Evolutionary conservation across 2,113 vertebrate species (phyloP), one percentile per base, ranked within the genome.

Genomic region (Bufo bufo): DNA sequence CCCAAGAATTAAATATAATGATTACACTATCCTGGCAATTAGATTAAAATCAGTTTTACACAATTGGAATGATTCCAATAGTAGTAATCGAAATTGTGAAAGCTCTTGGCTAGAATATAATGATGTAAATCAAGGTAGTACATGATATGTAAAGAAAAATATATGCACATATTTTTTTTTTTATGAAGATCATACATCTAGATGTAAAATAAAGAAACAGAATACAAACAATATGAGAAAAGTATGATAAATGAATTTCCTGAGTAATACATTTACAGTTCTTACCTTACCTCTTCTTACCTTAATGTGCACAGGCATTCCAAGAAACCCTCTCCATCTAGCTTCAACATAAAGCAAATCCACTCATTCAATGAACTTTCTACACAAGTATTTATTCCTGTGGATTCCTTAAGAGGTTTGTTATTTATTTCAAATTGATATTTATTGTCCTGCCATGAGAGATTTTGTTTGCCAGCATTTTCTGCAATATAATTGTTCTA

Each of bases 301-400:
- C 19, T 75, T 47, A 8, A 8, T 74, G 71, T 17, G 14, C 71
- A 61, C 88, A 97, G 96, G 80, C 95, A 94, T 91, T 94, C 94
- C 66, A 91, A 95, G 86, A 95, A 89, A 59, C 96, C 97, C 8
- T 95, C 94, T 63, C 94, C 95, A 23, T 92, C 91, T 63, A 85
- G 92, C 52, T 94, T 95, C 82, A 95, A 95, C 10, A 56, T 95
- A 86, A 91, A 87, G 4, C 92, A 89, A 71, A 89, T 92, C 74
- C 90, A 94, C 75, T 50, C 20, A n/a, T 96, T 95, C 95, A 91
- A 93, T 77, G 84, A 87, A 84, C 87, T 90, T 61, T 86, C 23
- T 3, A 85, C 89, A 0, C 91, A 90, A 5, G 79, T 97, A 47
- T 94, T 93, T 78, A 66, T 96, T 50, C 94, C 95, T 1, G 86